These are phyloP conservation scores for Digitonthophagus gazella DNA, from an alignment of 2,888 invertebrate species.

Conservation along the genomic window DNA sequence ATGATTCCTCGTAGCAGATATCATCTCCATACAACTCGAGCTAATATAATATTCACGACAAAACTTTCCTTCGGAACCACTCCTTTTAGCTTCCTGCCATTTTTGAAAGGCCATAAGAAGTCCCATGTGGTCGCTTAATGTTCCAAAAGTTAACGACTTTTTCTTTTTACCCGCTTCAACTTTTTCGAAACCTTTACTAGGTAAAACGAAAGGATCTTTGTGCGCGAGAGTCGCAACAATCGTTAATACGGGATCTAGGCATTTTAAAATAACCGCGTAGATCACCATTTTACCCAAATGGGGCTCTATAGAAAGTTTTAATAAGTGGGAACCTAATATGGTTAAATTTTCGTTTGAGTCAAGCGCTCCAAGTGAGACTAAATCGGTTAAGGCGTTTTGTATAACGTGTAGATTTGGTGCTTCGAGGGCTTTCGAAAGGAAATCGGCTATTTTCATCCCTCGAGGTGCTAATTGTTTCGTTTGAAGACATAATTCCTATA, in stretches of 20 bases:
- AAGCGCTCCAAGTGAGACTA: constrained; percentile 82
- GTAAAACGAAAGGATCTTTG: constrained; percentile 76
- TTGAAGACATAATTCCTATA: constrained; percentile 80
- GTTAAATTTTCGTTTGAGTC: constrained; percentile 85
- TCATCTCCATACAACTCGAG: constrained; percentile 84
- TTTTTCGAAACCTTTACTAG: constrained; percentile 65
- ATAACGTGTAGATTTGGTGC: constrained; percentile 79
- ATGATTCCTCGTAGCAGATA: constrained; percentile 80
- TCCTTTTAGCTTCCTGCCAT: constrained; percentile 57
- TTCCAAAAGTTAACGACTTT: constrained; percentile 69
- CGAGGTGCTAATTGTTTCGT: constrained; percentile 79
- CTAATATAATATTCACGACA: constrained; percentile 77
- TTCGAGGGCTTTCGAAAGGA: constrained; percentile 79
- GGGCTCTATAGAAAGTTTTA: constrained; percentile 92
- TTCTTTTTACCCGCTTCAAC: constrained; percentile 61
- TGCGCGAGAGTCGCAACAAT: constrained; percentile 84
- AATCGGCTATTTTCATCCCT: constrained; percentile 76
- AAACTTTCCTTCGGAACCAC: constrained; percentile 66
- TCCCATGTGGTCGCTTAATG: constrained; percentile 88
- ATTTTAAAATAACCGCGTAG: constrained; percentile 85
- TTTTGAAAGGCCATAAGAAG: constrained; percentile 76
- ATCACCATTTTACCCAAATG: constrained; percentile 89
- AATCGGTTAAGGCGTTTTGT: constrained; percentile 66
- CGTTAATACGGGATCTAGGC: constrained; percentile 88
- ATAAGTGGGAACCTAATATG: constrained; percentile 80